Evolutionary conservation across 2,888 invertebrate species (phyloP).

Genomic region (Zaprionus lineosus): DNA sequence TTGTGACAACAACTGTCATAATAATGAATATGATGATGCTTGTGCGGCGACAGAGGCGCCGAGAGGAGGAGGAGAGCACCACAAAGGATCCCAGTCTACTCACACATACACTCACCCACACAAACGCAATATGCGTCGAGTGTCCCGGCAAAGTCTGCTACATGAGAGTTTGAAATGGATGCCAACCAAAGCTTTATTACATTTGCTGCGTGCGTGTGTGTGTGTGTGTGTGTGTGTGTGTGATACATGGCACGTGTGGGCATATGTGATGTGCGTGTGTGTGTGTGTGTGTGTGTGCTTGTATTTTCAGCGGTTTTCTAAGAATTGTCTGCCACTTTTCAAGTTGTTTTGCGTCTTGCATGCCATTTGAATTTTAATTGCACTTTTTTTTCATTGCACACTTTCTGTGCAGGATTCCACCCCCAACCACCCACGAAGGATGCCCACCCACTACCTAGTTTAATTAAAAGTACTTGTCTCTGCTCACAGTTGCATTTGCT

Average conservation of each 20-base stretch:
- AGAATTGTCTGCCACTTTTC: constrained; percentile 66
- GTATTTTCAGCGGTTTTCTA: constrained; percentile 64
- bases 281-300: constrained; percentile 15
- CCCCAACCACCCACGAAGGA: neutral
- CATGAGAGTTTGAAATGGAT: constrained; percentile 55
- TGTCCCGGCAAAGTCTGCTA: constrained; percentile 51
- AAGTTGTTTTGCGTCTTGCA: constrained; percentile 56
- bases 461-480: constrained; percentile 73
- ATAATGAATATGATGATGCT: constrained; percentile 78
- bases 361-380: constrained; percentile 79
- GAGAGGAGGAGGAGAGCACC: neutral
- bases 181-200: constrained; percentile 72
- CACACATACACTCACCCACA: constrained; percentile 2
- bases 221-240: constrained; percentile 29
- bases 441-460: constrained; percentile 15
- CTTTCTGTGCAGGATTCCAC: constrained; percentile 51
- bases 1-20: constrained; percentile 79
- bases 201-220: constrained; percentile 32
- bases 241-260: constrained; percentile 44
- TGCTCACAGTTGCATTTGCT: constrained; percentile 24
- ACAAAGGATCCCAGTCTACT: constrained; percentile 2
- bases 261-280: constrained; percentile 16
- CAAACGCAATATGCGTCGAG: constrained; percentile 48
- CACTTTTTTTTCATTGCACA: constrained; percentile 70
- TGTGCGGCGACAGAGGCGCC: neutral